These are phyloP conservation scores for Gallinago paraguaiae DNA, from an alignment of 2,113 vertebrate genomes.

Conservation along the genomic window DNA sequence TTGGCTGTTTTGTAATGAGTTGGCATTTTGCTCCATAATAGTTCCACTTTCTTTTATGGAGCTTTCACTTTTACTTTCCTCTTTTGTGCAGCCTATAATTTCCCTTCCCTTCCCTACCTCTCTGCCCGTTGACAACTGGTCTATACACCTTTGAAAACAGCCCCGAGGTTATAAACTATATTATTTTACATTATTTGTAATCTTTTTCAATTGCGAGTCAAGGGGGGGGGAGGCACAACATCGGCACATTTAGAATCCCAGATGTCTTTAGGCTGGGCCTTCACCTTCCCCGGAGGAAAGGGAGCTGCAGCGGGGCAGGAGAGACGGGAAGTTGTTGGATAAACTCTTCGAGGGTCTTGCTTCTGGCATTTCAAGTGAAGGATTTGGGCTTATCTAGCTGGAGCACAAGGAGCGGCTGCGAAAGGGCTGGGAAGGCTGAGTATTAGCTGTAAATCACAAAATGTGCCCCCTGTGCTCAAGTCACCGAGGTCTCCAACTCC, in stretches of 20 bases:
- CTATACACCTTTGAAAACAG: conserved; percentile 77
- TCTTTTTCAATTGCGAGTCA: conserved; percentile 75
- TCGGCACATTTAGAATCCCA: background rate
- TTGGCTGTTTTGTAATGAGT: conserved; percentile 89
- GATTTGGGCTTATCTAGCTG: background rate
- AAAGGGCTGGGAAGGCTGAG: background rate
- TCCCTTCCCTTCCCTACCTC: conserved; percentile 80
- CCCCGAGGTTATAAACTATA: conserved; percentile 79
- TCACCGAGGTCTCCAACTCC: background rate
- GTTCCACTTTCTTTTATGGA: conserved; percentile 96
- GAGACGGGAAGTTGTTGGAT: background rate
- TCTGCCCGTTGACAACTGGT: conserved; percentile 78
- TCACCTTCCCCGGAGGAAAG: conserved; percentile 37
- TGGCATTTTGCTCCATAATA: conserved; percentile 94
- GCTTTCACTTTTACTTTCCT: conserved; percentile 89
- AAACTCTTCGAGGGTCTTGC: conserved; percentile 12
- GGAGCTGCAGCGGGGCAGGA: conserved; percentile 50
- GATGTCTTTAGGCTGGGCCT: conserved; percentile 22
- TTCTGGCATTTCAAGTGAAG: background rate
- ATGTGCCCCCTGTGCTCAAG: background rate
- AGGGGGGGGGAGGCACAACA: conserved; percentile 47
- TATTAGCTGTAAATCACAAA: background rate
- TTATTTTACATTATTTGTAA: conserved; percentile 82
- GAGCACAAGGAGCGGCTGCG: conserved; percentile 3
- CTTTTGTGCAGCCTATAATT: conserved; percentile 98